Base-by-base conservation (phyloP, 2,113 vertebrate species). In the Penelope pileata region DNA sequence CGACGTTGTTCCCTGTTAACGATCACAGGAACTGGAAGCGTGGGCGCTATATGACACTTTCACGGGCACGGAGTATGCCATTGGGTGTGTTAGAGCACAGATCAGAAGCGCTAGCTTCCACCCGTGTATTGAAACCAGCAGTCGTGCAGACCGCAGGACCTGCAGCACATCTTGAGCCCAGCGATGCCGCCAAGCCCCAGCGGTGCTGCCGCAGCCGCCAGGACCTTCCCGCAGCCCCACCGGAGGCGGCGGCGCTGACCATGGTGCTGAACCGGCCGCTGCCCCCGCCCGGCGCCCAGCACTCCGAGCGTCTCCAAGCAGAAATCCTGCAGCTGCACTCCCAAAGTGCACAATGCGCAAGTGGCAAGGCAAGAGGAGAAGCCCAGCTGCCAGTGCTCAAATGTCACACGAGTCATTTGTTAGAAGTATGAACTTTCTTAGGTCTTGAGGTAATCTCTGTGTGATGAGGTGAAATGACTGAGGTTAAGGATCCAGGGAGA, bases 251-350 rank as follows among this genome's bases (percentile, higher is more conserved):
- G 54, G 29, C 54, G 54, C 54, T 58, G 54, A 21, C 54, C 54
- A 13, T 12, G 54, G 54, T 58, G 11, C 54, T 58, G 54, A 58
- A 58, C 12, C 18, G 10, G 27, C 22, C 21, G 42, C 60, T 12
- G 15, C 78, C 47, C 51, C 23, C 48, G 48, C 12, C 23, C 48
- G 11, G 5, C 14, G 29, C 51, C 30, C 51, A 17, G 29, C 16
- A 29, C 53, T 54, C 27, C 18, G 18, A 32, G 54, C 54, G 18
- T 21, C 32, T 13, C 17, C 54, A 4, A 21, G 32, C 34, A 22
- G 16, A n/a, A 1, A 58, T 1, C 21, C 5, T 10, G 18, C 22
- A 1, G 1, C 3, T 2, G 2, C 63, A 10, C 29, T 38, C 23
- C n/a, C 32, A 6, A 9, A 13, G 2, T 17, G 8, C 3, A 40